Conservation (phyloP, 2,888 invertebrate species). For the Erynnis tages region DNA sequence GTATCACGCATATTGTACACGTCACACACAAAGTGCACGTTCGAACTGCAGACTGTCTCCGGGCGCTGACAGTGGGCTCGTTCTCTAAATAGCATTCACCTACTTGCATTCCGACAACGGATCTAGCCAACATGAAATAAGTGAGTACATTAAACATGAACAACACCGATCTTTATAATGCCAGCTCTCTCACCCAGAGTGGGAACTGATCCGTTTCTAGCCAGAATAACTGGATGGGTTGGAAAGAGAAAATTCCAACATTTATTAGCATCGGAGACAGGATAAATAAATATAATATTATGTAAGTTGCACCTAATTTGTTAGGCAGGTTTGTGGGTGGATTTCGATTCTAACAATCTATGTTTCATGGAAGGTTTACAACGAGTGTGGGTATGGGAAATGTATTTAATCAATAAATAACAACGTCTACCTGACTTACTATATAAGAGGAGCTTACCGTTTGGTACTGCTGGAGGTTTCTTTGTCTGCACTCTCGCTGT, state of each 20-base stretch:
- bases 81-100: conserved; percentile 78
- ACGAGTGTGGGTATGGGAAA: background rate
- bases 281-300: background rate
- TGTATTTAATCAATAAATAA: background rate
- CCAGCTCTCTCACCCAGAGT: conserved; percentile 83
- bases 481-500: conserved; percentile 99
- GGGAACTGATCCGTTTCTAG: conserved; percentile 84
- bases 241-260: conserved; percentile 70
- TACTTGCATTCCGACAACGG: conserved; percentile 76
- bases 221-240: conserved; percentile 82
- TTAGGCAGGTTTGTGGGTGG: background rate
- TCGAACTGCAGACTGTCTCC: conserved; percentile 52
- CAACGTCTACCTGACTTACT: conserved; percentile 9
- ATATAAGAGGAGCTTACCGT: conserved; percentile 84
- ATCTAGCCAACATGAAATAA: conserved; percentile 69
- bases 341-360: conserved; percentile 7
- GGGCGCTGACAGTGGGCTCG: conserved; percentile 60
- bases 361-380: conserved; percentile 1
- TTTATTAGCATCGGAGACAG: conserved; percentile 54
- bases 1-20: background rate
- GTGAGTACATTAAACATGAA: conserved; percentile 64
- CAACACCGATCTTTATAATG: conserved; percentile 73
- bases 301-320: conserved; percentile 5
- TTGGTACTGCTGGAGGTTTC: conserved; percentile 95
- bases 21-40: conserved; percentile 4